Evolutionary conservation across 2,888 invertebrate species (phyloP), one percentile per base, ranked within the genome.

Genomic region (Philereme transversata): DNA sequence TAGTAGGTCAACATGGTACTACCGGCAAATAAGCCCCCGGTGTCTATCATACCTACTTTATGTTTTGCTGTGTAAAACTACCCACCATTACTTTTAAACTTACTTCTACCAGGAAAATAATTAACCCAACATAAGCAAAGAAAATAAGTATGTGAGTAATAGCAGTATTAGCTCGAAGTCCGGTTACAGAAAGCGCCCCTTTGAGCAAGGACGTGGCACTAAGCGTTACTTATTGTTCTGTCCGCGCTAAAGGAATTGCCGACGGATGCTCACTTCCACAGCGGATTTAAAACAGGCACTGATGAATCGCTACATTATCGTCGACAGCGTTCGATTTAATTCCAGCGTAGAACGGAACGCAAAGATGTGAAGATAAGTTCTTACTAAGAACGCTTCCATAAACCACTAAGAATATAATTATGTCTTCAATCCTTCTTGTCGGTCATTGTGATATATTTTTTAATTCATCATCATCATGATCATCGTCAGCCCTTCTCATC

Each of bases 251-350:
- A 63, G 63, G 59, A 82, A 83, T 84, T 79, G 83, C 83, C 72
- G 73, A 70, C 78, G 82, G 80, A 81, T 81, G 83, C 74, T 81
- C 78, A 78, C 83, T 83, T 79, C 81, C 79, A 76, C 75, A 78
- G 76, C 76, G 82, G 86, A 84, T 83, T 86, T 87, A 84, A 83
- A 83, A 74, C 79, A 81, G 86, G 81, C 86, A 86, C 82, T 87
- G 87, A 88, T 79, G 80, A 81, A 87, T 87, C 69, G 86, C 82
- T 81, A 83, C 87, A 86, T 86, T 87, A 87, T 83, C 82, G 84
- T 77, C 84, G 87, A 85, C 86, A 81, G 75, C 77, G 71, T 81
- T 84, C 83, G 78, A 84, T 85, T 85, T 83, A 84, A 85, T 83
- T 82, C 76, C 66, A 72, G 69, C 60, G 58, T 49, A 41, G 45